phyloP scores from a whole-genome alignment of 30 jellyfish, hydroid and myxozoan species.

The Hydractinia echinata region DNA sequence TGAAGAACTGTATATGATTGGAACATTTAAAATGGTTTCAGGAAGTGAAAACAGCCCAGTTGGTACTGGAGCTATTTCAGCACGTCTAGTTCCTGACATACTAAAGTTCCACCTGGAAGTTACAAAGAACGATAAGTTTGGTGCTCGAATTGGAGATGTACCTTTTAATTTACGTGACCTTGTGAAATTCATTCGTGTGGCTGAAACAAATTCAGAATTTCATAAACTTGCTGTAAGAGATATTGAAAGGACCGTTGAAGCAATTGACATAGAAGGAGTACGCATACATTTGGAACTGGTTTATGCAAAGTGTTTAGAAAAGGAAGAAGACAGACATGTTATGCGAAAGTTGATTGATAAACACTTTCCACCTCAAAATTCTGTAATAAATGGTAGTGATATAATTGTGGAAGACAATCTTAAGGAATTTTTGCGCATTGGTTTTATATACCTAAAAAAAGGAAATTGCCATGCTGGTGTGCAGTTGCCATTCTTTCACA shows the following conservation, averaged over 20 bases:
- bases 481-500: constrained; percentile 1
- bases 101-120: not conserved
- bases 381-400: not conserved
- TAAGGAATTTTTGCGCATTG: constrained; percentile 12
- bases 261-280: constrained; percentile 11
- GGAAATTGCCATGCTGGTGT: not conserved
- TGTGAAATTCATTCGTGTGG: not conserved
- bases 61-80: not conserved
- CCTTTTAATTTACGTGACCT: constrained; percentile 8
- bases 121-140: not conserved
- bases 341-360: not conserved
- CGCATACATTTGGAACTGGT: not conserved
- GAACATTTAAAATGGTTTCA: not conserved
- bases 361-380: constrained; percentile 11
- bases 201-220: constrained; percentile 11
- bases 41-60: no score
- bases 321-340: constrained; percentile 1
- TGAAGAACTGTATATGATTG: not conserved
- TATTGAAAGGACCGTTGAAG: not conserved
- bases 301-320: not conserved
- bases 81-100: not conserved
- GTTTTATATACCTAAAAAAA: constrained; percentile 5
- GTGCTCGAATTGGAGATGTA: not conserved
- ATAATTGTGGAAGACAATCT: not conserved
- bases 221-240: constrained; percentile 12